Percentiles rank a stretch among this genome's conserved stretches.
These are phyloP conservation scores for Cantharis nigra DNA, from an alignment of 2,888 invertebrate species.

Conservation along the genomic window DNA sequence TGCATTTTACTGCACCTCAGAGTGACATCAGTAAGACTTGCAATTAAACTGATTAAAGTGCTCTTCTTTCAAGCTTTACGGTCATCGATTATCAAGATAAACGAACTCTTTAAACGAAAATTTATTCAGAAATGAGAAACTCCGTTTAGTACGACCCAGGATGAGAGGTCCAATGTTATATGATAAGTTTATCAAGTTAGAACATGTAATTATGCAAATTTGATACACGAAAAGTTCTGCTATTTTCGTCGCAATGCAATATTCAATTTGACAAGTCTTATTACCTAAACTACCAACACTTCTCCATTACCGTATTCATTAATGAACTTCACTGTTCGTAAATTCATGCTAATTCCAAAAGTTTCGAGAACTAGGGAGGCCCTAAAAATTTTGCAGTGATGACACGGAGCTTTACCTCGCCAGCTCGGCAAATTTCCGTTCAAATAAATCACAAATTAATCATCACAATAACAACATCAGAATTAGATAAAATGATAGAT, in stretches of 20 bases:
- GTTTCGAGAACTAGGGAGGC: neutral
- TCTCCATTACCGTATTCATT: conserved; percentile 2
- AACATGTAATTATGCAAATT: conserved; percentile 16
- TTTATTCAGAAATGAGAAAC: neutral
- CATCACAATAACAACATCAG: no score
- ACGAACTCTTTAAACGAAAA: neutral
- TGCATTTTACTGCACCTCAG: conserved; percentile 25
- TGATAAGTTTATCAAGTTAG: conserved; percentile 11
- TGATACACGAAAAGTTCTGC: conserved; percentile 9
- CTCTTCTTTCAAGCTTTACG: conserved; percentile 17
- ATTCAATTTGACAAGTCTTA: conserved; percentile 12
- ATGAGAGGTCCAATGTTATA: neutral
- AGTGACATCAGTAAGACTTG: conserved; percentile 15
- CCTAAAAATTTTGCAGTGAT: neutral
- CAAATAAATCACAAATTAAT: neutral
- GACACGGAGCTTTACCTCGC: neutral
- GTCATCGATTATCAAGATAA: conserved; percentile 11
- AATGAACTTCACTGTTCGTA: conserved; percentile 1
- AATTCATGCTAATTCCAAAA: neutral
- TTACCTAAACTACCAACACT: neutral
- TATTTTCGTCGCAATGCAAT: conserved; percentile 11
- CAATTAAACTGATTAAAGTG: conserved; percentile 28
- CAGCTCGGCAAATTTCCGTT: neutral
- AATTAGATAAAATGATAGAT: no score
- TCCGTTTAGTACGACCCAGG: neutral